phyloP scores from a whole-genome alignment of 2,113 vertebrate species.

The Gobius niger region DNA sequence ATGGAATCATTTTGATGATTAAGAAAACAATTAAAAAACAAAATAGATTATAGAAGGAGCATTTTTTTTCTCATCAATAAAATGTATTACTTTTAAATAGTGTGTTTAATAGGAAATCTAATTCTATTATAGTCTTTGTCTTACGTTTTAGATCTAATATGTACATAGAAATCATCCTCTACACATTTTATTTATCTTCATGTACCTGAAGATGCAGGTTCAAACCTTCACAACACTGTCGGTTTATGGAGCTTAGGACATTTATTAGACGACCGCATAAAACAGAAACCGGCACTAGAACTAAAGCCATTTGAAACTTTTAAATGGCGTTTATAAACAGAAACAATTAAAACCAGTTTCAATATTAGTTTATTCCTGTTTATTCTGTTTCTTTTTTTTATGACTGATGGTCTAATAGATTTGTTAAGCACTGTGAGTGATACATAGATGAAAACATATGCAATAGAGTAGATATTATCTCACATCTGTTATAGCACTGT shows the following conservation, averaged over 20 bases:
- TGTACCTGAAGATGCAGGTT: slow-evolving; percentile 28
- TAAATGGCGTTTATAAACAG: neutral
- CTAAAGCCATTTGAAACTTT: too few species aligned
- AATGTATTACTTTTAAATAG: slow-evolving; percentile 46
- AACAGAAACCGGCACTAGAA: neutral
- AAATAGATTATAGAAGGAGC: slow-evolving; percentile 20
- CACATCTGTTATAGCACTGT: slow-evolving; percentile 71
- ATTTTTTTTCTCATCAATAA: slow-evolving; percentile 33
- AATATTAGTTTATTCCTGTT: too few species aligned
- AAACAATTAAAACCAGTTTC: neutral
- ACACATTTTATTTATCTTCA: slow-evolving; percentile 18
- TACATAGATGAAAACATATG: slow-evolving; percentile 28
- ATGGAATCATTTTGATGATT: neutral
- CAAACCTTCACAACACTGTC: slow-evolving; percentile 65
- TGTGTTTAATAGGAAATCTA: slow-evolving; percentile 45
- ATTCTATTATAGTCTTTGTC: slow-evolving; percentile 25
- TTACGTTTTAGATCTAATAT: slow-evolving; percentile 17
- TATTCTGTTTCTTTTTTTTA: neutral
- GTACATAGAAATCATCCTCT: slow-evolving; percentile 16
- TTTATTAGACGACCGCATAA: neutral
- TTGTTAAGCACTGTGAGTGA: neutral
- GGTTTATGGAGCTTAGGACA: slow-evolving; percentile 18
- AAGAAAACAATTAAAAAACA: neutral
- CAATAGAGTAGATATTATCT: slow-evolving; percentile 25
- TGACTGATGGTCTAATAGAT: neutral